Conservation (phyloP, 2,888 invertebrate genomes). For the Nephrotoma appendiculata region DNA sequence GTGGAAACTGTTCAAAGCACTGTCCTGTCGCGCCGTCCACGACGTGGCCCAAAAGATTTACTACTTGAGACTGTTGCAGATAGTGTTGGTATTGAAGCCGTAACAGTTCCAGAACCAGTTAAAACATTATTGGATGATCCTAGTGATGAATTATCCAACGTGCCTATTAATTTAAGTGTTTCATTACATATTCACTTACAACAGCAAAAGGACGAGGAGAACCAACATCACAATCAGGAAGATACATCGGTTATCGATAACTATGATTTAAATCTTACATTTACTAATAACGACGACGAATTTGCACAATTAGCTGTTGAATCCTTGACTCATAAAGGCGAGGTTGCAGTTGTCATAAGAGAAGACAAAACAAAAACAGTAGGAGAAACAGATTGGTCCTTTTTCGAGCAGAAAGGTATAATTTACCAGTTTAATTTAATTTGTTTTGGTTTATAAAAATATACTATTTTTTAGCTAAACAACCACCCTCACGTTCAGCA, state of each 20-base stretch:
- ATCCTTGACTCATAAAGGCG: conserved; percentile 46
- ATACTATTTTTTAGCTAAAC: conserved; percentile 26
- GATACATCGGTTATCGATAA: conserved; percentile 30
- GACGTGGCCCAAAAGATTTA: conserved; percentile 51
- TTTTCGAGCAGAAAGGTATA: conserved; percentile 42
- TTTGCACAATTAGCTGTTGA: conserved; percentile 66
- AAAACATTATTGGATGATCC: conserved; percentile 64
- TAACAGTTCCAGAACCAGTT: conserved; percentile 26
- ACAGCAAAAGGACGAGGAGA: conserved; percentile 31
- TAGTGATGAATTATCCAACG: conserved; percentile 47
- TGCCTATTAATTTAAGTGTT: conserved; percentile 56
- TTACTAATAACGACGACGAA: conserved; percentile 42
- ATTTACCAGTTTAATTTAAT: conserved; percentile 17
- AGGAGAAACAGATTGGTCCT: conserved; percentile 42
- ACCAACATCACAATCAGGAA: conserved; percentile 19
- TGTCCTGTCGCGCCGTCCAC: conserved; percentile 37
- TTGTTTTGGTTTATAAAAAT: background rate
- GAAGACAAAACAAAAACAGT: conserved; percentile 33
- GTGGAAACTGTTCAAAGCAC: conserved; percentile 58
- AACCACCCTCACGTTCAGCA: conserved; percentile 29
- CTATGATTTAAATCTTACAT: conserved; percentile 38
- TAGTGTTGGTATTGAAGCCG: conserved; percentile 26
- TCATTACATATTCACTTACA: conserved; percentile 42
- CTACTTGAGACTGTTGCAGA: conserved; percentile 47
- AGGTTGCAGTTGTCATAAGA: conserved; percentile 28